These are phyloP conservation scores for Leucoraja erinaceus DNA, from an alignment of 2,113 vertebrate species.

Conservation along the genomic window DNA sequence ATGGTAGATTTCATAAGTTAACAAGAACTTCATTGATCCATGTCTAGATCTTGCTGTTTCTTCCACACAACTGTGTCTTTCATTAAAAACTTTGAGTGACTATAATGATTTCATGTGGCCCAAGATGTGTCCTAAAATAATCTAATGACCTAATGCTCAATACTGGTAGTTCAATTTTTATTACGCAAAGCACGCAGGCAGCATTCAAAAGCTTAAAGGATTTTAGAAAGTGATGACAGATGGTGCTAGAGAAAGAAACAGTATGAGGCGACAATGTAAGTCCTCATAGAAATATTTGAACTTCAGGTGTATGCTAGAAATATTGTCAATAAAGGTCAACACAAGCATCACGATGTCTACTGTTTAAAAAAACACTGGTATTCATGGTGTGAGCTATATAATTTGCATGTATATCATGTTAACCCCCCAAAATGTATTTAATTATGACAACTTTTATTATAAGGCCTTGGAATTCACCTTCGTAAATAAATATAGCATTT, in stretches of 20 bases:
- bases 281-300: slow-evolving; percentile 41
- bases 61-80: slow-evolving; percentile 39
- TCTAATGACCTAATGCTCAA: slow-evolving; percentile 37
- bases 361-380: not conserved
- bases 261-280: slow-evolving; percentile 45
- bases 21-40: slow-evolving; percentile 47
- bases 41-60: slow-evolving; percentile 33
- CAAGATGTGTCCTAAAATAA: slow-evolving; percentile 41
- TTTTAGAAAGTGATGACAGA: slow-evolving; percentile 49
- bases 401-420: not conserved
- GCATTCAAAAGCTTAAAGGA: slow-evolving; percentile 48
- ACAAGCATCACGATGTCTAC: not conserved
- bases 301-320: slow-evolving; percentile 39
- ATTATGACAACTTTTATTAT: not conserved
- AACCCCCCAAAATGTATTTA: not conserved
- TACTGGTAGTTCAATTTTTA: slow-evolving; percentile 37
- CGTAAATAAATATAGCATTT: not conserved
- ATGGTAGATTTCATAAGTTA: slow-evolving; percentile 40
- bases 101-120: not conserved
- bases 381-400: not conserved
- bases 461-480: not conserved
- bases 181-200: slow-evolving; percentile 31
- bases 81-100: slow-evolving; percentile 34
- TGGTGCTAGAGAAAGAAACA: slow-evolving; percentile 45
- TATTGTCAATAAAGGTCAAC: slow-evolving; percentile 43